phyloP scores from a whole-genome alignment of 2,113 vertebrate genomes.

The Ornithorhynchus anatinus region DNA sequence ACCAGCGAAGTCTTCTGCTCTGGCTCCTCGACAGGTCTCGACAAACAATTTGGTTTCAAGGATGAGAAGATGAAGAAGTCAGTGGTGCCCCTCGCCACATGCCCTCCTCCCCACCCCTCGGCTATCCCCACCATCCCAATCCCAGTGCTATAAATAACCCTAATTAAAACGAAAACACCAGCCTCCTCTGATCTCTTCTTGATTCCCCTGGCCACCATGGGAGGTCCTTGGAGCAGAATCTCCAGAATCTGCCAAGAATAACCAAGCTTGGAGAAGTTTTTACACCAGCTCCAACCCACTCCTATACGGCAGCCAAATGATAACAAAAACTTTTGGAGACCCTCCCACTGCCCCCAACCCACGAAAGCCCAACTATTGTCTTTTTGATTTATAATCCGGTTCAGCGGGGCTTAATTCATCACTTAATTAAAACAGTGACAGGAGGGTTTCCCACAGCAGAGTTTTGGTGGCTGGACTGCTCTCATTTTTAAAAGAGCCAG shows the following conservation, averaged over 20 bases:
- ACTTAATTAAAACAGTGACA: slow-evolving; percentile 27
- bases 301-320: not conserved
- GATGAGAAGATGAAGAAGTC: slow-evolving; percentile 41
- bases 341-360: not conserved
- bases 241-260: slow-evolving; percentile 55
- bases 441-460: slow-evolving; percentile 10
- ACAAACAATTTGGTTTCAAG: slow-evolving; percentile 33
- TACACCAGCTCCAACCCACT: not conserved
- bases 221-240: slow-evolving; percentile 53
- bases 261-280: slow-evolving; percentile 21
- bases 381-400: slow-evolving; percentile 40
- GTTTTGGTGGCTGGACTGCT: not conserved
- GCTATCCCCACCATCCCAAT: slow-evolving; percentile 54
- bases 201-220: slow-evolving; percentile 45
- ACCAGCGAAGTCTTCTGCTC: not conserved
- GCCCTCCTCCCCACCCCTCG: slow-evolving; percentile 38
- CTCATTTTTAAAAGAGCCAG: slow-evolving; percentile 30
- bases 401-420: slow-evolving; percentile 35
- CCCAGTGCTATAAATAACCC: slow-evolving; percentile 55
- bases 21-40: not conserved
- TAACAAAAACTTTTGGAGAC: not conserved
- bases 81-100: slow-evolving; percentile 16
- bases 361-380: not conserved
- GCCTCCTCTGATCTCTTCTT: slow-evolving; percentile 13
- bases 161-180: slow-evolving; percentile 57